Evolutionary conservation across 2,797 vertebrate species (phyloP).

Genomic region (Lemur catta): DNA sequence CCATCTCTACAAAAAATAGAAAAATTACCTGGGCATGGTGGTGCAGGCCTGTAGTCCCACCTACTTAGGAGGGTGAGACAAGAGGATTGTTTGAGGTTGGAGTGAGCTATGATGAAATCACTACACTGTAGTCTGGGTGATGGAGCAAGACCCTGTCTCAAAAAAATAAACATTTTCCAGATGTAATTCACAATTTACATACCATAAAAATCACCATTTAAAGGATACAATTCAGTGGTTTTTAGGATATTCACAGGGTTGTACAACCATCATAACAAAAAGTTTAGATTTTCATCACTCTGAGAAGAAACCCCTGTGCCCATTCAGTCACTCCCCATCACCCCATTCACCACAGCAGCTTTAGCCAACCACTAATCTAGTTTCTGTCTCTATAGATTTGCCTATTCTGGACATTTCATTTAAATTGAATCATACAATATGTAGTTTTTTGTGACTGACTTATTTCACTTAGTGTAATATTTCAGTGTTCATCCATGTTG

Average conservation of each 20-base stretch:
- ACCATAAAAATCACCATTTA: background rate
- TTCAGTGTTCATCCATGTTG: background rate
- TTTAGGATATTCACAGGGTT: background rate
- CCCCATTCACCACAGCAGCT: background rate
- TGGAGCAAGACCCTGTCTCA: background rate
- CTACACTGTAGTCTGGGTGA: background rate
- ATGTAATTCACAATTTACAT: background rate
- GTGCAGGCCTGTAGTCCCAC: background rate
- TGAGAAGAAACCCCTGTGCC: background rate
- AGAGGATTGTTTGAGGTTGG: background rate
- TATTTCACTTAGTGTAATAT: background rate
- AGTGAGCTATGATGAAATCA: background rate
- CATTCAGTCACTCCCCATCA: background rate
- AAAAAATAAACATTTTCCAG: background rate
- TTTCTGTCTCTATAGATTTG: background rate
- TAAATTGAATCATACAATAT: background rate
- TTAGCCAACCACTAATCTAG: background rate
- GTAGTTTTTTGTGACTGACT: background rate
- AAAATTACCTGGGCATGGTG: background rate
- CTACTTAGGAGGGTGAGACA: background rate
- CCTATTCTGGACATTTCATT: background rate
- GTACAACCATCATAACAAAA: background rate
- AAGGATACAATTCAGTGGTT: background rate
- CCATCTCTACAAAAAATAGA: background rate
- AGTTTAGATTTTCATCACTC: constrained; percentile 5